Conservation (phyloP, 2,888 invertebrate genomes). For the Rhagonycha fulva region DNA sequence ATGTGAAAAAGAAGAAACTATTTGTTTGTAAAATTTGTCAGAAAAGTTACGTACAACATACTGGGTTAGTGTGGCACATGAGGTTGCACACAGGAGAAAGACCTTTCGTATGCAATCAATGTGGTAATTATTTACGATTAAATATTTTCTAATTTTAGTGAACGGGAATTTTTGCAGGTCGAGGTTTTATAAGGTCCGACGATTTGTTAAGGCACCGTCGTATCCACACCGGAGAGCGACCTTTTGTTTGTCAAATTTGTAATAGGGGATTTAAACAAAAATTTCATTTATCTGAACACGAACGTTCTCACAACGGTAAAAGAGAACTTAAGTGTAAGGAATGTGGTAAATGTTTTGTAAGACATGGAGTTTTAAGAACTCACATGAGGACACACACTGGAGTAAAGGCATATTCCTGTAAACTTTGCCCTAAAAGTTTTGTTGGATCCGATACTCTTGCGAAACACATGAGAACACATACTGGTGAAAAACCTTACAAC, state of each 20-base stretch:
- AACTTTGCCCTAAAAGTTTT: slow-evolving; percentile 32
- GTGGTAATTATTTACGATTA: slow-evolving; percentile 30
- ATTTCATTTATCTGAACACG: slow-evolving; percentile 39
- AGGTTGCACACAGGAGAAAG: slow-evolving; percentile 32
- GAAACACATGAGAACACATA: slow-evolving; percentile 34
- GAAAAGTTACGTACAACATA: slow-evolving; percentile 27
- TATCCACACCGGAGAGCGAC: slow-evolving; percentile 38
- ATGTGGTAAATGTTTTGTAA: slow-evolving; percentile 35
- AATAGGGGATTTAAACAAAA: slow-evolving; percentile 39
- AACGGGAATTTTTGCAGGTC: slow-evolving; percentile 19
- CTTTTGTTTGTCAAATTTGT: slow-evolving; percentile 38
- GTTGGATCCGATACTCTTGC: slow-evolving; percentile 34
- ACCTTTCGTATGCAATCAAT: slow-evolving; percentile 37
- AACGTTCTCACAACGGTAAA: slow-evolving; percentile 35
- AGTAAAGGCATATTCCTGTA: slow-evolving; percentile 31
- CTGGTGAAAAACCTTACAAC: slow-evolving; percentile 30
- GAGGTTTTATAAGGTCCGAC: slow-evolving; percentile 36
- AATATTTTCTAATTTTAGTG: background rate
- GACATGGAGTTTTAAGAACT: slow-evolving; percentile 34
- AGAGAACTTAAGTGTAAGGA: slow-evolving; percentile 30
- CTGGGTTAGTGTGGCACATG: slow-evolving; percentile 29
- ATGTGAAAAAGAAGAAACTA: slow-evolving; percentile 5
- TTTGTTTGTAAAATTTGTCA: slow-evolving; percentile 29
- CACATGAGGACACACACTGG: slow-evolving; percentile 36
- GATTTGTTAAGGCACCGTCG: slow-evolving; percentile 36